Evolutionary conservation across 2,797 vertebrate species (phyloP).

Genomic region (Crax fasciolata): DNA sequence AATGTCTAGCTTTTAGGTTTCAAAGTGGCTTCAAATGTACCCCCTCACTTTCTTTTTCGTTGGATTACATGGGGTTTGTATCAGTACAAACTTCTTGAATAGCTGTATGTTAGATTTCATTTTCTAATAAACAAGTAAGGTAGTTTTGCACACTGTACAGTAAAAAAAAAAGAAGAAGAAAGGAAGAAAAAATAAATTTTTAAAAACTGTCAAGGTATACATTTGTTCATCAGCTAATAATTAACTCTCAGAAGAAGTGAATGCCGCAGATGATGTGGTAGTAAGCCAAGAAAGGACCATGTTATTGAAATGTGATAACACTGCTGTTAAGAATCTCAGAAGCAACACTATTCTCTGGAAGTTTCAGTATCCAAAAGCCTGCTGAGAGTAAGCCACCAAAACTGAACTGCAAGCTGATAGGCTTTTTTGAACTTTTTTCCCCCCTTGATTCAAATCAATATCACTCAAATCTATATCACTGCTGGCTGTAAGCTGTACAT

Average conservation of each 20-base stretch:
- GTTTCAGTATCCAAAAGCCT: background rate
- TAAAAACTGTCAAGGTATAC: background rate
- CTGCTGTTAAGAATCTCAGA: background rate
- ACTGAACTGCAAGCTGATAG: background rate
- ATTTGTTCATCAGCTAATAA: background rate
- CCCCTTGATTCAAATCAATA: too few species aligned
- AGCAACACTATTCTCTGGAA: background rate
- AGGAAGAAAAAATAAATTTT: accelerated
- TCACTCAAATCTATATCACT: background rate
- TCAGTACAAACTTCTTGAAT: background rate
- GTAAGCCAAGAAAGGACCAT: background rate
- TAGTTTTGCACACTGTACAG: background rate
- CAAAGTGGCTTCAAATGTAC: background rate
- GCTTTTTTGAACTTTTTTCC: background rate
- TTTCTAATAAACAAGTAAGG: background rate
- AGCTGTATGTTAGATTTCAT: background rate
- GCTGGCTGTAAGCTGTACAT: background rate
- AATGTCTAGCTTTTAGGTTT: background rate
- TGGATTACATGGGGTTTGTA: background rate
- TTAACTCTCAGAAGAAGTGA: background rate
- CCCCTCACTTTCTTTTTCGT: background rate
- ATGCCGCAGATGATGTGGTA: background rate
- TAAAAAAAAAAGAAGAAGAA: background rate
- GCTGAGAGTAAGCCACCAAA: background rate
- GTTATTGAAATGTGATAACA: background rate